Evolutionary conservation across 2,113 vertebrate genomes (phyloP).

Genomic region (Eonycteris spelaea): DNA sequence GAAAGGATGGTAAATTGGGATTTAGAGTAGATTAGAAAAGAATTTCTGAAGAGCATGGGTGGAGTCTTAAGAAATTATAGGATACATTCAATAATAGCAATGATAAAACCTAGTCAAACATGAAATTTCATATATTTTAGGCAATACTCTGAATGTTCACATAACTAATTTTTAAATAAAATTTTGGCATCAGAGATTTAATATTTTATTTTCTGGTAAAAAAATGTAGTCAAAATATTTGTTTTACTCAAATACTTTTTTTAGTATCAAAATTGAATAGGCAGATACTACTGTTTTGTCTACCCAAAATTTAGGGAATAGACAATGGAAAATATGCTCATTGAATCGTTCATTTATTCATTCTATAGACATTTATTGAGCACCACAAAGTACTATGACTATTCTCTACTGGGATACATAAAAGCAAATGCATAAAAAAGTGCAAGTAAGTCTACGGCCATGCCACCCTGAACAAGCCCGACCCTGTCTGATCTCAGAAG

Average conservation of each 20-base stretch:
- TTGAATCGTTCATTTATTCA: not conserved
- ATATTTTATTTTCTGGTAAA: not conserved
- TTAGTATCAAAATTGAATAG: not conserved
- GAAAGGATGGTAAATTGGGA: not conserved
- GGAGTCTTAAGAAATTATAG: not conserved
- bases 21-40: not conserved
- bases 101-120: not conserved
- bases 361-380: not conserved
- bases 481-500: too few relatives aligned
- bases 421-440: not conserved
- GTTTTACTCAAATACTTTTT: not conserved
- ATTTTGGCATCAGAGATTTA: not conserved
- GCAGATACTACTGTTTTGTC: not conserved
- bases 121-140: not conserved
- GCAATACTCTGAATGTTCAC: not conserved
- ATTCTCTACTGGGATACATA: not conserved
- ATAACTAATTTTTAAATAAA: not conserved
- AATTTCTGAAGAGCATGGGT: not conserved
- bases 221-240: not conserved
- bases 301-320: not conserved
- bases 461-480: too few relatives aligned
- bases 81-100: not conserved
- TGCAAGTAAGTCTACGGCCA: too few relatives aligned
- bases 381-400: not conserved
- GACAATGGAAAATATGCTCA: not conserved